phyloP scores from a whole-genome alignment of 2,113 vertebrate species.

The Micronycteris hirsuta region DNA sequence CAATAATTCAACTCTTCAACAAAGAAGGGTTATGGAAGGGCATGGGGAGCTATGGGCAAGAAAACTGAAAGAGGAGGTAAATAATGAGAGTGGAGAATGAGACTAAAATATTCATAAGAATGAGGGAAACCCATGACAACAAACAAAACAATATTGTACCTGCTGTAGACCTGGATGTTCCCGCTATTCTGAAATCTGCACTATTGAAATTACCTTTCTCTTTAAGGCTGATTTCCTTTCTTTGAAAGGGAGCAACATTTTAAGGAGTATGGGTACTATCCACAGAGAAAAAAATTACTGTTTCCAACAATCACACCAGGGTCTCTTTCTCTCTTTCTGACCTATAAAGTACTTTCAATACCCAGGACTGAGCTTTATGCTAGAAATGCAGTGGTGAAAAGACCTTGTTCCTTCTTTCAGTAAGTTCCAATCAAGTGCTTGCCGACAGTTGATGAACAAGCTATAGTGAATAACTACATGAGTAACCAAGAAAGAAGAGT shows the following conservation, averaged over 20 bases:
- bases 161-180: not conserved
- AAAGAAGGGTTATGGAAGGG: not conserved
- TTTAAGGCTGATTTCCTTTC: not conserved
- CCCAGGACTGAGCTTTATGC: not conserved
- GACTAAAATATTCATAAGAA: not conserved
- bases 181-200: not conserved
- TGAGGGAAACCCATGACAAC: not conserved
- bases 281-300: not conserved
- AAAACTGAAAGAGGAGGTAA: not conserved
- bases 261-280: not conserved
- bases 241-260: not conserved
- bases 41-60: not conserved
- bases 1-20: not conserved
- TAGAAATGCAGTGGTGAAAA: not conserved
- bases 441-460: not conserved
- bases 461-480: too few species aligned
- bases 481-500: not conserved
- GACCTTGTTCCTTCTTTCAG: not conserved
- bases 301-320: not conserved
- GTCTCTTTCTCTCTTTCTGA: not conserved
- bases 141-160: not conserved
- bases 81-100: not conserved
- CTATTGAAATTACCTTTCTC: not conserved
- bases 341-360: not conserved
- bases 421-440: not conserved